phyloP scores from a whole-genome alignment of 1,140 invertebrate species.

The Penaeus vannamei region DNA sequence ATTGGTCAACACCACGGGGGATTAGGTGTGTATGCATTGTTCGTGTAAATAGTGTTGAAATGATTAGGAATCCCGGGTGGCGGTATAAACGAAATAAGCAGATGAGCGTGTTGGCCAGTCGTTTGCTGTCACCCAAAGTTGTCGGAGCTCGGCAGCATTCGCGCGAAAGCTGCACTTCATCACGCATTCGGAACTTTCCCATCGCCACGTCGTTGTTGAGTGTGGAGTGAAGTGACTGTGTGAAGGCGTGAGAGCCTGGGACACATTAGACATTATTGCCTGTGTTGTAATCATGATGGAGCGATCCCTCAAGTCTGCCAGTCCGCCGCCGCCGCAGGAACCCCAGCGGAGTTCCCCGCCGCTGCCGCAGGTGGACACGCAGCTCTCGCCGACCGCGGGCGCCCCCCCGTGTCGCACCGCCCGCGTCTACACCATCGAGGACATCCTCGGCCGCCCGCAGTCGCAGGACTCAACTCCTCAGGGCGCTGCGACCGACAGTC shows the following conservation, averaged over 20 bases:
- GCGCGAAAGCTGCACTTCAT: too few relatives aligned
- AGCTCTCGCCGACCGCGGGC: slow-evolving; percentile 45
- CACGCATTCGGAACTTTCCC: too few relatives aligned
- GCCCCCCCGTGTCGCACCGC: slow-evolving; percentile 43
- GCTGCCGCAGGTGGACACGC: slow-evolving; percentile 50
- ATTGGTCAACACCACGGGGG: slow-evolving; percentile 62
- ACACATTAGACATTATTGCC: neutral
- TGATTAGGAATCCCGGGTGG: slow-evolving; percentile 58
- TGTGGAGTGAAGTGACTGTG: slow-evolving; percentile 21
- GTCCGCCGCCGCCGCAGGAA: slow-evolving; percentile 34
- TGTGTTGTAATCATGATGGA: slow-evolving; percentile 51
- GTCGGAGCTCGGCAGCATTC: neutral
- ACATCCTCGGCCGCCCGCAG: slow-evolving; percentile 54
- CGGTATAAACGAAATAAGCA: slow-evolving; percentile 63
- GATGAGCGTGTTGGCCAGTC: slow-evolving; percentile 47
- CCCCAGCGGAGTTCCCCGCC: neutral
- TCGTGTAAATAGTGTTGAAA: slow-evolving; percentile 66
- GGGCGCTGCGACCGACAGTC: slow-evolving; percentile 29
- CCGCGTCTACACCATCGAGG: slow-evolving; percentile 60
- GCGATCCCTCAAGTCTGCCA: slow-evolving; percentile 51
- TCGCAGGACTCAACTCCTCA: slow-evolving; percentile 45
- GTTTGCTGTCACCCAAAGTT: slow-evolving; percentile 7
- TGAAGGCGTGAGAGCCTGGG: neutral
- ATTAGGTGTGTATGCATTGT: slow-evolving; percentile 65
- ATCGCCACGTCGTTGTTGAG: neutral